Conservation (phyloP, 2,797 vertebrate species). For the Acipenser transmontanus region DNA sequence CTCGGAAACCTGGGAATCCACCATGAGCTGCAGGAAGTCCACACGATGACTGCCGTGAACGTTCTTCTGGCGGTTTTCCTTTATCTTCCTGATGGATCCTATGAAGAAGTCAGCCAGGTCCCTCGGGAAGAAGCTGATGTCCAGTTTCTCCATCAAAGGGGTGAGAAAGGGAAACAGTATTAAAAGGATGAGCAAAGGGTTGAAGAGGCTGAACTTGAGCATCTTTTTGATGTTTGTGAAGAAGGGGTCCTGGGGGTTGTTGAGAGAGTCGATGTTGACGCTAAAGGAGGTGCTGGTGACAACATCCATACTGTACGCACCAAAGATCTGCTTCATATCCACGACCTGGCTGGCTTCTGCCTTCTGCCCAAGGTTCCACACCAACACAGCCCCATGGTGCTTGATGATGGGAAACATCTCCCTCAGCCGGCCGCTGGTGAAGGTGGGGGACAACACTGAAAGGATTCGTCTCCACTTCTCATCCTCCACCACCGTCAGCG, state of each 20-base stretch:
- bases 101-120: slow-evolving; percentile 18
- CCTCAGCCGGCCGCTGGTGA: slow-evolving; percentile 42
- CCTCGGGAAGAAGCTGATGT: slow-evolving; percentile 25
- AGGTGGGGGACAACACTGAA: slow-evolving; percentile 32
- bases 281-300: slow-evolving; percentile 48
- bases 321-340: slow-evolving; percentile 39
- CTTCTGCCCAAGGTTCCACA: neutral
- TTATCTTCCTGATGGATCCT: slow-evolving; percentile 34
- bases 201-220: slow-evolving; percentile 29
- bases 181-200: slow-evolving; percentile 20
- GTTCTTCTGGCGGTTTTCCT: slow-evolving; percentile 32
- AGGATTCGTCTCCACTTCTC: slow-evolving; percentile 43
- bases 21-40: slow-evolving; percentile 48
- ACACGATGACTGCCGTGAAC: slow-evolving; percentile 22
- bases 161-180: slow-evolving; percentile 28
- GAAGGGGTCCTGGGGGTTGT: slow-evolving; percentile 49
- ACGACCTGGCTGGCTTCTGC: neutral
- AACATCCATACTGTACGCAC: slow-evolving; percentile 52
- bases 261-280: slow-evolving; percentile 52
- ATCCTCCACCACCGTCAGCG: slow-evolving; percentile 23
- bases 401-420: slow-evolving; percentile 30
- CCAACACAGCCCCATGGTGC: neutral
- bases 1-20: slow-evolving; percentile 25
- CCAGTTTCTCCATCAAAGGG: slow-evolving; percentile 33
- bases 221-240: slow-evolving; percentile 39